Evolutionary conservation across 1,140 invertebrate genomes (phyloP).

Genomic region (Pectinophora gossypiella): DNA sequence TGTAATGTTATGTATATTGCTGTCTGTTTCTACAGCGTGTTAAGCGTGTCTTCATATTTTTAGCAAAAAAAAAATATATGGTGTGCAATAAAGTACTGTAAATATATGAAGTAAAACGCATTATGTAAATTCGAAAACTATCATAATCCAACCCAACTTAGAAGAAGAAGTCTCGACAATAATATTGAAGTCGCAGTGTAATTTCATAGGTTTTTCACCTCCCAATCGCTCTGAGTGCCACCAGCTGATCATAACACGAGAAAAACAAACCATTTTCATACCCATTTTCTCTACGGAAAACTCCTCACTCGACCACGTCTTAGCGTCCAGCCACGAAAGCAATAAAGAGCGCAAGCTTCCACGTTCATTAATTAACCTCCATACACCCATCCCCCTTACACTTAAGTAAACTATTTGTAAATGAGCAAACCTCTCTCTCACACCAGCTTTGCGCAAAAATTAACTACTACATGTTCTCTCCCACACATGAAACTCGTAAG

Average conservation of each 20-base stretch:
- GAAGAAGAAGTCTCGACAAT: too few species aligned
- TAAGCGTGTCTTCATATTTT: too few species aligned
- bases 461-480: constrained; percentile 73
- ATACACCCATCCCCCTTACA: constrained; percentile 49
- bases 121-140: too few species aligned
- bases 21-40: too few species aligned
- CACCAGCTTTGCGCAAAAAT: constrained; percentile 76
- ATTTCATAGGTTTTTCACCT: too few species aligned
- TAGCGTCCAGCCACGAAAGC: constrained; percentile 73
- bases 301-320: constrained; percentile 71
- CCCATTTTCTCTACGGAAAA: constrained; percentile 64
- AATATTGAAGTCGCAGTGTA: too few species aligned
- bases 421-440: constrained; percentile 67
- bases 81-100: too few species aligned
- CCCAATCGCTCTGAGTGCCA: too few species aligned
- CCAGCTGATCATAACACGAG: neutral
- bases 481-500: constrained; percentile 39
- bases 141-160: too few species aligned
- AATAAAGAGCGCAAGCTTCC: constrained; percentile 76
- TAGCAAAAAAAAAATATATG: too few species aligned
- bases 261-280: neutral
- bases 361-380: constrained; percentile 77
- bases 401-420: constrained; percentile 62
- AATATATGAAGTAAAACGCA: too few species aligned
- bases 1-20: too few species aligned